These are phyloP conservation scores for Lepus americanus DNA, from an alignment of 2,113 vertebrate genomes.

Conservation along the genomic window DNA sequence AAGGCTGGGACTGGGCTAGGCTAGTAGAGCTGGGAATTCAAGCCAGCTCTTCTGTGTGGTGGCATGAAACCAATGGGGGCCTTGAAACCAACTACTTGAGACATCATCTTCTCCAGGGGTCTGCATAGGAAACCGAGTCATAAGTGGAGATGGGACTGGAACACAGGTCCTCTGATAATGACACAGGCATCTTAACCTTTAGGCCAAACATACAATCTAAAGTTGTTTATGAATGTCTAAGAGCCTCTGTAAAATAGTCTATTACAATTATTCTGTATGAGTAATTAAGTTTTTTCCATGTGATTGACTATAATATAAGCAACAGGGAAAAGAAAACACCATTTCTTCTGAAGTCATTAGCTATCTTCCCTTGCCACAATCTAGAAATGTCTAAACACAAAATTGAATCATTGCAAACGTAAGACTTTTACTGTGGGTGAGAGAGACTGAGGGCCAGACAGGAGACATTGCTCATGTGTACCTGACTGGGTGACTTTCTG, in stretches of 20 bases:
- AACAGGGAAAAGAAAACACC: background rate
- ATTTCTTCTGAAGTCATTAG: background rate
- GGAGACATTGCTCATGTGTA: background rate
- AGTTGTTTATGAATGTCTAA: conserved; percentile 20
- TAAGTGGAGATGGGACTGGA: too few species aligned
- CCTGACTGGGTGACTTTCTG: background rate
- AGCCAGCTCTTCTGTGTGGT: too few species aligned
- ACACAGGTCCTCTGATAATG: too few species aligned
- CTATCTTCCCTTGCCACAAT: background rate
- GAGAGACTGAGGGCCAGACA: conserved; percentile 36
- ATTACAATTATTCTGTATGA: conserved; percentile 14
- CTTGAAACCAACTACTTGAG: too few species aligned
- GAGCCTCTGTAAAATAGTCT: background rate
- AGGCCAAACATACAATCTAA: background rate
- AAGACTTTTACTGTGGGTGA: background rate
- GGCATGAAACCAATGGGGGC: too few species aligned
- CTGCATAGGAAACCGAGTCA: too few species aligned
- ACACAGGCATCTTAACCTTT: too few species aligned
- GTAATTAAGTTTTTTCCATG: background rate
- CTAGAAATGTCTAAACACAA: conserved; percentile 25
- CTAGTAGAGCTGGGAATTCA: too few species aligned
- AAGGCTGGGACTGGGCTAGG: too few species aligned
- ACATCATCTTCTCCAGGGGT: too few species aligned
- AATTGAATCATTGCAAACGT: background rate
- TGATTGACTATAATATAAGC: conserved; percentile 11